Evolutionary conservation across 92 coral and sea anemone species (phyloP), one percentile per base, ranked within the genome.

Genomic region (Bergia sp.): DNA sequence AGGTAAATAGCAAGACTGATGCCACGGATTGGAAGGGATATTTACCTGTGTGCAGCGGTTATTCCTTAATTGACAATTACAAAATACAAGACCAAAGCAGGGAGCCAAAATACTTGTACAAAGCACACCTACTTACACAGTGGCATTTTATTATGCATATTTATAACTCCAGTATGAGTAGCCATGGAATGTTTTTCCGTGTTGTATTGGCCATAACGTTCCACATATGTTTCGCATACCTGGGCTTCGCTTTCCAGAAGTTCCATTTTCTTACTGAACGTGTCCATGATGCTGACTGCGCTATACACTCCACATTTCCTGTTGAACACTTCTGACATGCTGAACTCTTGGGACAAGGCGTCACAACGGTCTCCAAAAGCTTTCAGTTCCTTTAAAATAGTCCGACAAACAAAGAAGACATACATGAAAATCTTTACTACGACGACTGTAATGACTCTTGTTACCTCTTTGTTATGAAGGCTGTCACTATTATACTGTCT

Each of bases 341-440:
- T 91, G 92, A 97, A 95, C 88, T 97, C 98, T 47, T 96, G 98
- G 7, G 96, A 91, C 65, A 97, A 98, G 82, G 93, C 79, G 37
- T 93, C 99, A 85, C 99, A 97, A 15, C 99, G 98, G 89, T 94
- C 96, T 77, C 99, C 99, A 81, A 97, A 97, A 15, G 95, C 98
- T 67, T 91, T 93, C 69, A 97, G 93, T 83, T 97, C 97, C 99
- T 97, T 49, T 29, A 67, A 44, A 76, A 49, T 37, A 61, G 49
- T 20, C 16, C 77, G 73, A 49, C 43, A 77, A 11, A 79, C 8
- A 57, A 36, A 45, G 50, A 42, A 15, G 72, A 78, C 42, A 37
- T 5, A 38, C 21, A 77, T 37, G 45, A 13, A 64, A 15, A 15
- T 44, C 20, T 16, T n/a, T 11, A 47, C 65, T 37, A 10, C 84